Base-by-base conservation (phyloP, 53 echinoderm and acorn worm species). In the Apostichopus leukothele region DNA sequence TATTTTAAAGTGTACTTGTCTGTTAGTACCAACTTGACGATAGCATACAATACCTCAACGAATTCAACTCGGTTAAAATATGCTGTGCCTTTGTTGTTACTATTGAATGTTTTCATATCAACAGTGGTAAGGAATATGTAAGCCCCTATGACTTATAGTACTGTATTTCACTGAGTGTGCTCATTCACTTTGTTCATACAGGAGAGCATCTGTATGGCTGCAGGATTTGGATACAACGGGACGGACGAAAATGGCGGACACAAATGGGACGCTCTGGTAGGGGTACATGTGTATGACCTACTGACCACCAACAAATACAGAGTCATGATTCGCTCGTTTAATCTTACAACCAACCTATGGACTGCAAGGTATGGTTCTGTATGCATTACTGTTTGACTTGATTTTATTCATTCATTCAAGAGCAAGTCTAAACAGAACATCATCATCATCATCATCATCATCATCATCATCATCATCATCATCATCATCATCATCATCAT, bases 341-440 rank as follows among this genome's bases (percentile, higher is more conserved):
- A 97, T 73, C 75, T 93, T 21, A 92, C 91, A 20, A 97, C 97
- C 66, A 97, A 95, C 55, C 87, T 86, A 12, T 97, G 97, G 97
- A 94, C 94, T 9, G 90, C 89, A 74, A 92, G 97, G 97, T 97
- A 88, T 75, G 39, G 39, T 39, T 39, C 39, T 39, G 39, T 39
- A 39, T 3, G 39, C 39, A 39, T 39, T 39, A 39, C 39, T 39
- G 39, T 39, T 39, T 39, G 39, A 27, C 27, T 27, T 1, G 27
- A 27, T 27, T 27, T 27, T 27, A 39, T 39, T 39, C 39, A 39
- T 39, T 39, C 39, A 39, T 39, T 39, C 39, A 3, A 1, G 27
- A 27, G 27, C 27, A 27, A 39, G 39, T 39, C 39, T 39, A 39
- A 39, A 39, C 0, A 39, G 39, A 0, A 39, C 27, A 27, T 27